Evolutionary conservation across 2,113 vertebrate species (phyloP).

Genomic region (Calypte anna): DNA sequence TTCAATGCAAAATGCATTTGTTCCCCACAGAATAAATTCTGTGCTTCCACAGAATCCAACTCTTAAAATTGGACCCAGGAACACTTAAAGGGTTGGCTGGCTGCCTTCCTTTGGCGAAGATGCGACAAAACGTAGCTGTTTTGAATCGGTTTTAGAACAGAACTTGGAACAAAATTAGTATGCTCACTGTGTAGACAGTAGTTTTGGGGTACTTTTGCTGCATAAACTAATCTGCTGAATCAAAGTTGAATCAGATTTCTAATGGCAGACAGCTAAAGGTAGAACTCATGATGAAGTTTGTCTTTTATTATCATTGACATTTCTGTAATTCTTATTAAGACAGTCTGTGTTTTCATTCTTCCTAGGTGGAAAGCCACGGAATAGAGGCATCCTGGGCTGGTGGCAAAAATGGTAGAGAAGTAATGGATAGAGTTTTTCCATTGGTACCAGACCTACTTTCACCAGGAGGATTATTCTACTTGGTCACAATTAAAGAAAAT

Average conservation of each 20-base stretch:
- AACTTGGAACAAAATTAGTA: neutral
- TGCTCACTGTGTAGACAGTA: neutral
- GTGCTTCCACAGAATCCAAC: neutral
- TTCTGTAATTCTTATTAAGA: neutral
- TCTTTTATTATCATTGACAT: neutral
- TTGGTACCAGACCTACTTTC: slow-evolving; percentile 85
- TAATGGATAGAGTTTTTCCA: slow-evolving; percentile 90
- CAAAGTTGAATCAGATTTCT: neutral
- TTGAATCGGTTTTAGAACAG: neutral
- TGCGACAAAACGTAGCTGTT: neutral
- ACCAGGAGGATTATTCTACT: slow-evolving; percentile 86
- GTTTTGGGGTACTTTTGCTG: neutral
- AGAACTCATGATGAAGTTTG: neutral
- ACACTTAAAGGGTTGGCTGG: neutral
- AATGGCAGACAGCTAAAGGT: neutral
- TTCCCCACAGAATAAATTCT: neutral
- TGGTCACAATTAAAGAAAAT: slow-evolving; percentile 90
- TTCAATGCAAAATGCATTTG: neutral
- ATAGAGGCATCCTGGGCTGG: slow-evolving; percentile 95
- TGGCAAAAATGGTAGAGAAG: slow-evolving; percentile 87
- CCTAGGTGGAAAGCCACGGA: slow-evolving; percentile 84
- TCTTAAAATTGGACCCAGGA: neutral
- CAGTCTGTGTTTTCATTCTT: neutral
- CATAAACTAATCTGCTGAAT: neutral
- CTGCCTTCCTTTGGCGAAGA: neutral